Base-by-base conservation (phyloP, 2,888 invertebrate species). In the Eilema caniola region DNA sequence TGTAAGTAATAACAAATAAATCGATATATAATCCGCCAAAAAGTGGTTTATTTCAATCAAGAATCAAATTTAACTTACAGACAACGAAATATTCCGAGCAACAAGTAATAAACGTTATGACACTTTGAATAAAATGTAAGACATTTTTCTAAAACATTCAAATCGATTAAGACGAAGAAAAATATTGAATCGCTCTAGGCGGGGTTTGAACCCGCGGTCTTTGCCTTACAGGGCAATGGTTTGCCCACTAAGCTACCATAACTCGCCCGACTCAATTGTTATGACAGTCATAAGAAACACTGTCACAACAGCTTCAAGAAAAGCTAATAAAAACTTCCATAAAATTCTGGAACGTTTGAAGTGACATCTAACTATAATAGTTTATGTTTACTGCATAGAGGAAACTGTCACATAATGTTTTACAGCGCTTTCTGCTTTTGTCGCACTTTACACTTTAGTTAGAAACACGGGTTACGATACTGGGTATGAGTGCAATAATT, bases 321-420 rank as follows among this genome's bases (percentile, higher is more conserved):
- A 57, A 63, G 63, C 41, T n/a, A 57, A 25, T 69, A 69, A 63
- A 28, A 69, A 63, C 28, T 20, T 53, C 53, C n/a, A 25, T 11
- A 24, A 41, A 28, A 33, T n/a, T 68, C 14, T 57, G 62, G 23
- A 67, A 28, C 56, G 24, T 68, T 62, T 25, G 62, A 37, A 57
- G 62, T 68, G 37, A 33, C 60, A 67, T 25, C 60, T 61, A 28
- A 47, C 28, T 67, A n/a, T 47, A 23, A 67, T 23, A 31, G 61
- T 41, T 61, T 31, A 61, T 14, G 33, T 66, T 66, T 59, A 60
- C 59, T 66, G n/a, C n/a, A 23, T 24, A 23, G 24, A 59, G 59
- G 59, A 23, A 37, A 63, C 20, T n/a, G 16, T 47, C 47, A 12
- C 47, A 47, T 16, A 47, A 62, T 62, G 16, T 37, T 25, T 24